Conservation (phyloP, 2,888 invertebrate genomes). For the Bombylius major region DNA sequence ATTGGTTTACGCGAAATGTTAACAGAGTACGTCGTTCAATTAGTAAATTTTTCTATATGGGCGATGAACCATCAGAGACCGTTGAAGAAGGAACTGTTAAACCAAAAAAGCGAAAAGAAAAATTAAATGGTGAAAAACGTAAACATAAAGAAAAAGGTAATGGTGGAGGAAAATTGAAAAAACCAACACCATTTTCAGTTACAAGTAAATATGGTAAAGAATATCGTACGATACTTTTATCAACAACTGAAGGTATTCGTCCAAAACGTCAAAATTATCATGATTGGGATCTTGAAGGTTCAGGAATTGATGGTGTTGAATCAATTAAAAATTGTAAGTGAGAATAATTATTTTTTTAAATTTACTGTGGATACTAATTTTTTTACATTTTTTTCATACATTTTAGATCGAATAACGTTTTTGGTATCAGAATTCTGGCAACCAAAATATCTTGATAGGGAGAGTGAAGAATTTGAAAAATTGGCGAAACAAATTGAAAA, state of each 20-base stretch:
- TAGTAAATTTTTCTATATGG: constrained; percentile 10
- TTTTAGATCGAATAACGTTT: constrained; percentile 24
- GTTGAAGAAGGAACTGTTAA: not conserved
- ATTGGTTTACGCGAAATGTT: constrained; percentile 26
- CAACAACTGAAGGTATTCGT: not conserved
- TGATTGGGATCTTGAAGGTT: not conserved
- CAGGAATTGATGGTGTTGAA: not conserved
- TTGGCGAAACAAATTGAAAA: constrained; percentile 19
- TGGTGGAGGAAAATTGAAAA: not conserved
- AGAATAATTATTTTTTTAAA: no score
- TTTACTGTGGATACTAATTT: no score
- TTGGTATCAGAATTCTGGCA: constrained; percentile 25
- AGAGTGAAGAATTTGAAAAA: constrained; percentile 16
- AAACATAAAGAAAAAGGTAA: not conserved
- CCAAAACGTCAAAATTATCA: not conserved
- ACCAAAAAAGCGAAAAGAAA: not conserved
- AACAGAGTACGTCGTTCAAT: constrained; percentile 29
- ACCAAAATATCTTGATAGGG: constrained; percentile 15
- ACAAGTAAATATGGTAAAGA: not conserved
- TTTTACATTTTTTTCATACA: not conserved
- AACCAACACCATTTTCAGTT: not conserved
- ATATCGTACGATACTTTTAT: not conserved
- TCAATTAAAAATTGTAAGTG: constrained; percentile 10
- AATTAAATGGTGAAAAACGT: not conserved
- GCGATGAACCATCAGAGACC: no score